Conservation (phyloP, 2,888 invertebrate genomes). For the Zaprionus bogoriensis region DNA sequence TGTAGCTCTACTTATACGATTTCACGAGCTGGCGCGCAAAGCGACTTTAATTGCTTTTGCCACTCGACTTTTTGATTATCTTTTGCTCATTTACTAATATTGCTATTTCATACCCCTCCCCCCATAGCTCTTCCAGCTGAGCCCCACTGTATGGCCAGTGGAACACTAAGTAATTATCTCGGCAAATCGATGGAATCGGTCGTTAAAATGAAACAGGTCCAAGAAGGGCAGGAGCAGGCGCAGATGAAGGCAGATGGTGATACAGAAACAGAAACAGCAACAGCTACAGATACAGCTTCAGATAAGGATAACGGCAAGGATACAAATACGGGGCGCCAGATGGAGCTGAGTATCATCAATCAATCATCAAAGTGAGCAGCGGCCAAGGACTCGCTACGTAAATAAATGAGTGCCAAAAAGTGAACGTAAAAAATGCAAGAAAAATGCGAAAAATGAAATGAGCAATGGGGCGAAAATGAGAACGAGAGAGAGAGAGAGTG, state of each 20-base stretch:
- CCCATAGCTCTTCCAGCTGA: background rate
- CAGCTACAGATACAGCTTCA: background rate
- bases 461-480: too few species aligned
- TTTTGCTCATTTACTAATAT: constrained; percentile 2
- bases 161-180: constrained; percentile 8
- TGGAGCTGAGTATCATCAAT: constrained; percentile 49
- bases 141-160: background rate
- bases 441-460: background rate
- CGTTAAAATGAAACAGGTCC: constrained; percentile 14
- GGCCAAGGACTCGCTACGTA: constrained; percentile 43
- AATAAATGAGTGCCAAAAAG: constrained; percentile 59
- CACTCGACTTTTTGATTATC: background rate
- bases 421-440: background rate
- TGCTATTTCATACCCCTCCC: background rate
- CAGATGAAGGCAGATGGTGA: background rate
- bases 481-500: background rate
- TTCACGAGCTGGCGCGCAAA: too few species aligned
- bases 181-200: constrained; percentile 36
- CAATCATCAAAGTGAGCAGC: constrained; percentile 45
- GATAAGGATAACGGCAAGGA: background rate
- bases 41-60: too few species aligned
- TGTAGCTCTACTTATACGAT: background rate
- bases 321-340: background rate
- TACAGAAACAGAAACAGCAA: background rate
- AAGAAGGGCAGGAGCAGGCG: background rate